Base-by-base conservation (phyloP, 2,113 vertebrate genomes). In the Rutilus rutilus region DNA sequence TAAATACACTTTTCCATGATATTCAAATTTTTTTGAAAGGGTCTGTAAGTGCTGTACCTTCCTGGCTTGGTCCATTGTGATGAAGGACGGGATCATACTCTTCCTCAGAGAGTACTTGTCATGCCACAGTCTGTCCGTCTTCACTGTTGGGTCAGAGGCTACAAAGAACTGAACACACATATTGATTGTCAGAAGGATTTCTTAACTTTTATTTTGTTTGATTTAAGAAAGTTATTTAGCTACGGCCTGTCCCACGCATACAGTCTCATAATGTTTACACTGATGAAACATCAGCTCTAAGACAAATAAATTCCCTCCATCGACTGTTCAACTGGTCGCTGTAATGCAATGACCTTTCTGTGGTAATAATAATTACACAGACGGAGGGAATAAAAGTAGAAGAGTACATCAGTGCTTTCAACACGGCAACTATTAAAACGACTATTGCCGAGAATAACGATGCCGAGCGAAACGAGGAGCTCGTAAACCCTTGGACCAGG, bases 61-160 rank as follows among this genome's bases (percentile, higher is more conserved):
- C 89, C 95, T 95, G 67, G 97, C 97, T 77, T 99, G 98, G 74
- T 98, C 97, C 97, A 97, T 99, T 14, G 97, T 98, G 88, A 99
- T 96, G 91, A 99, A 99, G 0, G 98, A 97, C 1, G 98, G 98
- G 85, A 99, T 98, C 98, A 99, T 99, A 0, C 97, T 98, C 86
- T 97, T 98, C 91, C 98, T 95, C 90, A 99, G 91, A 25, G 97
- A 97, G 76, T 99, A 99, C 82, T 99, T 99, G 92, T 99, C 98
- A 33, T 99, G 98, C 98, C 98, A 99, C 79, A 99, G 94, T 1
- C 98, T 94, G 90, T 99, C 98, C 0, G 98, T 95, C 94, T 99
- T 99, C 73, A 99, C 97, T 2, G 97, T 96, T 23, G 98, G 98
- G 92, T 99, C 98, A 5, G 98, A 99, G 2, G 98, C 98, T 87